Conservation (phyloP, 1,140 invertebrate genomes). For the Rhopalosiphum padi region DNA sequence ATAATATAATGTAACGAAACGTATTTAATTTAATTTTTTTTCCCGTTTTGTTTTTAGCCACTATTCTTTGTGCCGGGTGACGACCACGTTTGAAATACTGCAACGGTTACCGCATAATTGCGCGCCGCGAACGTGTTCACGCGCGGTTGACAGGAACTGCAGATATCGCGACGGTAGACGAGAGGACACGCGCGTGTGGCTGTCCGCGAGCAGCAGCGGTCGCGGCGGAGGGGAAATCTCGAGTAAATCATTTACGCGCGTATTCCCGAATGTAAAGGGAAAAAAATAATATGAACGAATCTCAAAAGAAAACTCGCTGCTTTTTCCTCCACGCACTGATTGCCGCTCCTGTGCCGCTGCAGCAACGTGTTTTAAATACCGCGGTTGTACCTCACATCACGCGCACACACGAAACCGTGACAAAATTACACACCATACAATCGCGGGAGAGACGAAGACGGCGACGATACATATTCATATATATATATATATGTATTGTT, state of each 20-base stretch:
- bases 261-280: neutral
- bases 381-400: neutral
- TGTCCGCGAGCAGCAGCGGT: neutral
- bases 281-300: neutral
- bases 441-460: conserved; percentile 13
- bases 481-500: neutral
- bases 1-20: neutral
- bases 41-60: neutral
- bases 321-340: conserved; percentile 49
- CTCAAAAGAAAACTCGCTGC: conserved; percentile 4
- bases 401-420: conserved; percentile 23
- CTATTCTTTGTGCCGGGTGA: neutral
- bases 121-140: conserved; percentile 12
- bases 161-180: conserved; percentile 3
- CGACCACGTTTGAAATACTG: neutral
- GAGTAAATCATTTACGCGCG: conserved; percentile 36
- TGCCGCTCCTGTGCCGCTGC: neutral
- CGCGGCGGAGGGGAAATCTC: neutral
- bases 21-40: neutral
- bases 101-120: conserved; percentile 32
- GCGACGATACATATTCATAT: neutral
- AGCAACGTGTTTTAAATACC: conserved; percentile 51
- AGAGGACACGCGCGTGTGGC: conserved; percentile 19
- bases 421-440: conserved; percentile 35
- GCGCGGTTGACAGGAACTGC: conserved; percentile 1